Conservation (phyloP, 2,797 vertebrate species). For the Labeo calbasu region DNA sequence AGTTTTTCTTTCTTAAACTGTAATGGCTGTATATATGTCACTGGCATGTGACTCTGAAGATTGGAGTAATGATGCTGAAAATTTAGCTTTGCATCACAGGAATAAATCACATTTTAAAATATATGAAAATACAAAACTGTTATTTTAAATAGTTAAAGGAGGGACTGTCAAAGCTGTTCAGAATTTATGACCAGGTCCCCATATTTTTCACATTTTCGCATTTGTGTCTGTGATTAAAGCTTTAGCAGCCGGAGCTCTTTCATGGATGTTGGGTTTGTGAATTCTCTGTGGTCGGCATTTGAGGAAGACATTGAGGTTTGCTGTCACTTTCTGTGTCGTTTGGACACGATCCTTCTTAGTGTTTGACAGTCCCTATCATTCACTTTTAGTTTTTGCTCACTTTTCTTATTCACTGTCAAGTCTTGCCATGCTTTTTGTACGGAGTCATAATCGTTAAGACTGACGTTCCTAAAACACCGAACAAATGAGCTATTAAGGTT, state of each 20-base stretch:
- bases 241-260: not conserved
- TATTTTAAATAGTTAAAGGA: not conserved
- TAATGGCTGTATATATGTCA: not conserved
- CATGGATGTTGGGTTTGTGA: not conserved
- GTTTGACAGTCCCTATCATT: not conserved
- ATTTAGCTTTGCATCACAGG: not conserved
- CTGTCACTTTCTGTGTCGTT: not conserved
- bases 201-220: not conserved
- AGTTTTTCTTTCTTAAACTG: not conserved
- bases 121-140: not conserved
- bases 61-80: not conserved
- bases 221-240: not conserved
- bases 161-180: not conserved
- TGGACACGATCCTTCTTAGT: not conserved
- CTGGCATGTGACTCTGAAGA: not conserved
- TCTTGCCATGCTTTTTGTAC: not conserved
- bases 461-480: not conserved
- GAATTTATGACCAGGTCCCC: not conserved
- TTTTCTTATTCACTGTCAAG: not conserved
- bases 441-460: not conserved
- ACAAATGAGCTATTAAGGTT: not conserved
- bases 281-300: not conserved
- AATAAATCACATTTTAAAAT: not conserved
- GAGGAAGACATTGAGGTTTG: not conserved
- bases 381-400: not conserved